phyloP scores from a whole-genome alignment of 2,888 invertebrate species.

The Cantharis lateralis region DNA sequence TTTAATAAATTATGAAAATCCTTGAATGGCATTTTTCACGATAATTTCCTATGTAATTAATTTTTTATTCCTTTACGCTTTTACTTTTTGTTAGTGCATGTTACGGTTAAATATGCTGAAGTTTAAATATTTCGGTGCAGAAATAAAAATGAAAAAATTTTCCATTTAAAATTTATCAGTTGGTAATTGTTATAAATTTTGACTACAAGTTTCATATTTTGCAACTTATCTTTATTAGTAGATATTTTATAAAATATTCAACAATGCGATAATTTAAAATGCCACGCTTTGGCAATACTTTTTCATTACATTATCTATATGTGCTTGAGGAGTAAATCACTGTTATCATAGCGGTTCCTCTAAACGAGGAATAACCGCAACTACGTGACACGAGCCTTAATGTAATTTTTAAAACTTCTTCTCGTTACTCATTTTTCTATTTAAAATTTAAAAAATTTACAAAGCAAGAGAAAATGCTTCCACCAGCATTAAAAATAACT shows the following conservation, averaged over 20 bases:
- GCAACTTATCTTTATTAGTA: constrained; percentile 2
- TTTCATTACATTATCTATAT: constrained; percentile 58
- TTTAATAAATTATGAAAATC: too few relatives aligned
- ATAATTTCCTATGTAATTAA: background rate
- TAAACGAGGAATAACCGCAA: constrained; percentile 57
- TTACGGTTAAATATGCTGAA: background rate
- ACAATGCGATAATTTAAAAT: constrained; percentile 36
- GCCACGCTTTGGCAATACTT: constrained; percentile 54
- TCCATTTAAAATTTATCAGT: background rate
- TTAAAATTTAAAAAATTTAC: constrained; percentile 22
- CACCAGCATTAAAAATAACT: background rate
- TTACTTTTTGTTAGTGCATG: too few relatives aligned
- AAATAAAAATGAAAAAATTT: background rate
- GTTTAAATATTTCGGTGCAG: background rate
- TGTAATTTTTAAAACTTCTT: constrained; percentile 50
- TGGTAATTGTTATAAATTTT: background rate
- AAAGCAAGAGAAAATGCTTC: background rate
- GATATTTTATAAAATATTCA: constrained; percentile 22
- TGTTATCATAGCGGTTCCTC: constrained; percentile 50
- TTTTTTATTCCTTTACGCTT: too few relatives aligned
- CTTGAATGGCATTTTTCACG: background rate
- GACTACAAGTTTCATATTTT: background rate
- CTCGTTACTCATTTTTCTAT: constrained; percentile 50
- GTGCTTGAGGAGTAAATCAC: constrained; percentile 55
- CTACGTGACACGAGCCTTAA: constrained; percentile 53